Conservation (phyloP, 2,113 vertebrate species). For the Oreochromis spilurus region DNA sequence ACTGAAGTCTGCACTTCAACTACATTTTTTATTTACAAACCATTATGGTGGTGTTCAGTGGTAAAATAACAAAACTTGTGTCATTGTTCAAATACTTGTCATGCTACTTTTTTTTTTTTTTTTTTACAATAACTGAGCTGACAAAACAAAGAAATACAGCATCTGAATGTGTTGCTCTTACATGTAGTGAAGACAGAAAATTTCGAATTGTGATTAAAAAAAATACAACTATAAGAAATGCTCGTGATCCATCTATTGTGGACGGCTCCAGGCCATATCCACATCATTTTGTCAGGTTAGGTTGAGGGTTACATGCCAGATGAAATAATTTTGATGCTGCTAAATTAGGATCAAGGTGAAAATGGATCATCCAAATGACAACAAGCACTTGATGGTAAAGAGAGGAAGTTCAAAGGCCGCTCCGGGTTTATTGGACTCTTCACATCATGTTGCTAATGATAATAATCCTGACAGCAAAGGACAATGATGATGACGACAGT, state of each 20-base stretch:
- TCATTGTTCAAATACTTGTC: not conserved
- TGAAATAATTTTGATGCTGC: not conserved
- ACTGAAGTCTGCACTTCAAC: not conserved
- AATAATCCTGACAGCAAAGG: not conserved
- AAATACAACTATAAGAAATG: not conserved
- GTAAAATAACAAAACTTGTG: not conserved
- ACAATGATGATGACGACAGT: not conserved
- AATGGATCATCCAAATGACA: constrained; percentile 22
- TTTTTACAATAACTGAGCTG: not conserved
- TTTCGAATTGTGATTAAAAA: not conserved
- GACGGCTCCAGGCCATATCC: not conserved
- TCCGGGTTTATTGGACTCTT: constrained; percentile 10
- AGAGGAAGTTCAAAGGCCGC: constrained; percentile 40
- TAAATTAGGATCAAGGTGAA: constrained; percentile 8
- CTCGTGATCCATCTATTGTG: not conserved
- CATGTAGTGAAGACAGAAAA: not conserved
- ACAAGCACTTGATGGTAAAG: constrained; percentile 22
- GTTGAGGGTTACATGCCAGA: not conserved
- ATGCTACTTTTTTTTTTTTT: not conserved
- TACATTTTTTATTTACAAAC: not conserved
- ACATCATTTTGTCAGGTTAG: constrained; percentile 2
- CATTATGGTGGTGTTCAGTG: not conserved
- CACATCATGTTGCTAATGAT: constrained; percentile 5
- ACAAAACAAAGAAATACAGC: too few species aligned
- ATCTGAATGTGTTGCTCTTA: too few species aligned